Base-by-base conservation (phyloP, 2,797 vertebrate genomes). In the Tapirus indicus region DNA sequence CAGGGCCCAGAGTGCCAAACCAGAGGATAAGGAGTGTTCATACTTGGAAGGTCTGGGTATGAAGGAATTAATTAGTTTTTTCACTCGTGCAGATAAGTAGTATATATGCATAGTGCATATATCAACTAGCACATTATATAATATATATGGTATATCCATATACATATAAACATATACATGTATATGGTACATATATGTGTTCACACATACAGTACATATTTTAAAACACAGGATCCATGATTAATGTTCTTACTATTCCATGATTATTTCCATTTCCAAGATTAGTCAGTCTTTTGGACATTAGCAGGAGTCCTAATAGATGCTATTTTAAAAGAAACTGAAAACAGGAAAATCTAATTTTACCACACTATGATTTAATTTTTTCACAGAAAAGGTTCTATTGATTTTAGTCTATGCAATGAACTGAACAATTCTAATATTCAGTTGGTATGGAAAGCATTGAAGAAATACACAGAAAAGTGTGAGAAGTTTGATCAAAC, bases 281-380 rank as follows among this genome's bases (percentile, higher is more conserved):
- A 44, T 62, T 60, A 75, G 4, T 6, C 25, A 47, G 38, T 25
- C 11, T 16, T 92, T 77, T 49, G 29, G 60, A 79, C 25, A 7
- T 44, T 49, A 84, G 25, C 75, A 82, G 64, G 47, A 35, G 5
- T 75, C 5, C 38, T 62, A 66, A 32, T 29, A 85, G 8, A n/a
- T n/a, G 35, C 44, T 47, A 11, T 94, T 79, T 94, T 66, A 52
- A 88, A 96, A 75, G 52, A 88, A 78, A 10, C 54, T 72, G 20
- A 71, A 96, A 88, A 41, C 4, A 82, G 21, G 21, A 86, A 86
- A 78, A 80, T 69, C 69, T 71, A 64, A 96, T 87, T 80, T 92
- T 62, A 58, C 27, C 16, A 20, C 13, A 29, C 11, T 25, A 0
- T 25, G 23, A 83, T 88, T 78, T 84, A 75, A 78, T 89, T 93